A percentile compares a stretch with the other conserved stretches of the same genome.
phyloP scores from a whole-genome alignment of 2,797 vertebrate species.

The Sebastes nivosus region DNA sequence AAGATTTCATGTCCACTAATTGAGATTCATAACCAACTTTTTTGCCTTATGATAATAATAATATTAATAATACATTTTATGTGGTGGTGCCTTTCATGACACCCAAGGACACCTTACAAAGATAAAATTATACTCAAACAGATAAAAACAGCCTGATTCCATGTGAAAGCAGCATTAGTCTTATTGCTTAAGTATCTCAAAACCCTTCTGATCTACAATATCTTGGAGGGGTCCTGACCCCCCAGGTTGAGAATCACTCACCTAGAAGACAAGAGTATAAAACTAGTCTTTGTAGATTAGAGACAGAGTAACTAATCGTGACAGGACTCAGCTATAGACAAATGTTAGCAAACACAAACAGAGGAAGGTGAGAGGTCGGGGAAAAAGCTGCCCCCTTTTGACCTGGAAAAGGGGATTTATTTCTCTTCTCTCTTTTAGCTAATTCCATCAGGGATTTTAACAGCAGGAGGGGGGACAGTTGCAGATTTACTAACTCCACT shows the following conservation, averaged over 20 bases:
- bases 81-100: too few relatives aligned
- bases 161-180: too few relatives aligned
- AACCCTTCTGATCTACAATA: neutral
- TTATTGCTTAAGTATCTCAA: neutral
- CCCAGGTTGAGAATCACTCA: neutral
- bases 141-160: too few relatives aligned
- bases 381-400: conserved; percentile 23
- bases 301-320: conserved; percentile 6
- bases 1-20: neutral
- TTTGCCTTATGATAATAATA: neutral
- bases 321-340: neutral
- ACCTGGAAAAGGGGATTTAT: conserved; percentile 56
- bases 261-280: neutral
- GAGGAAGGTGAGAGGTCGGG: conserved; percentile 11
- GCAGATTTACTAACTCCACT: conserved; percentile 51
- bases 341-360: conserved; percentile 19
- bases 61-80: too few relatives aligned
- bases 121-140: too few relatives aligned
- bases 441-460: conserved; percentile 59
- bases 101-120: too few relatives aligned
- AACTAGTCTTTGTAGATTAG: neutral
- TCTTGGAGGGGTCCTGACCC: too few relatives aligned
- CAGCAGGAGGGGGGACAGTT: conserved; percentile 11
- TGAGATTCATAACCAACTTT: neutral
- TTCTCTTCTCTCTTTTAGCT: conserved; percentile 46